phyloP scores from a whole-genome alignment of 2,888 invertebrate species.

The Melanotus villosus region DNA sequence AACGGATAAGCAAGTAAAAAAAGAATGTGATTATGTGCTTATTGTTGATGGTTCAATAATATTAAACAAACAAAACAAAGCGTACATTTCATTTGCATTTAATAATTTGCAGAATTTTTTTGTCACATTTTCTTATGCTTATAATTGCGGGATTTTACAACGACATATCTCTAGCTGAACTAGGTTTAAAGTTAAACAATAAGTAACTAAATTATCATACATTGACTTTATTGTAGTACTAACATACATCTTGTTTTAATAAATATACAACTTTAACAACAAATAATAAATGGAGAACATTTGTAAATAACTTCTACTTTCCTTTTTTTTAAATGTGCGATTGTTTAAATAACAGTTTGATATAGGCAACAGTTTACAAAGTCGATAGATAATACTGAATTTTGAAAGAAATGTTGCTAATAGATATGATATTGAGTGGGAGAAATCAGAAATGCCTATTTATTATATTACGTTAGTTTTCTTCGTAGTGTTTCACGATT shows the following conservation, averaged over 20 bases:
- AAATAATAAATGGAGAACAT: slow-evolving; percentile 36
- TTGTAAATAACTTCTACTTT: slow-evolving; percentile 16
- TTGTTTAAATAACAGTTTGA: slow-evolving; percentile 9
- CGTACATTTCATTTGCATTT: no score
- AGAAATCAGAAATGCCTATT: slow-evolving; percentile 25
- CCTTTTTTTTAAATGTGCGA: background rate
- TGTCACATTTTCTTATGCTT: no score
- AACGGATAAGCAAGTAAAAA: no score
- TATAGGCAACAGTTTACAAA: slow-evolving; percentile 4
- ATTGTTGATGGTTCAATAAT: no score
- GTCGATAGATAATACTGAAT: slow-evolving; percentile 28
- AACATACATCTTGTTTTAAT: slow-evolving; percentile 36
- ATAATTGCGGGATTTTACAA: no score
- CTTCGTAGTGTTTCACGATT: slow-evolving; percentile 41
- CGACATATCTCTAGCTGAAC: no score
- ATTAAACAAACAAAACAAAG: no score
- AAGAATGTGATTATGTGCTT: no score
- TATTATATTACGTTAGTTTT: slow-evolving; percentile 34
- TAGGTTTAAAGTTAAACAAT: no score
- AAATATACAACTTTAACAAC: slow-evolving; percentile 34
- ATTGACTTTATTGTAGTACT: slow-evolving; percentile 34
- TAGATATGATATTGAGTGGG: slow-evolving; percentile 22
- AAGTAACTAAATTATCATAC: slow-evolving; percentile 2
- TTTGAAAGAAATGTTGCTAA: slow-evolving; percentile 8
- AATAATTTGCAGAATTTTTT: no score